Evolutionary conservation across 2,113 vertebrate species (phyloP).

Genomic region (Gnathonemus longibarbis): DNA sequence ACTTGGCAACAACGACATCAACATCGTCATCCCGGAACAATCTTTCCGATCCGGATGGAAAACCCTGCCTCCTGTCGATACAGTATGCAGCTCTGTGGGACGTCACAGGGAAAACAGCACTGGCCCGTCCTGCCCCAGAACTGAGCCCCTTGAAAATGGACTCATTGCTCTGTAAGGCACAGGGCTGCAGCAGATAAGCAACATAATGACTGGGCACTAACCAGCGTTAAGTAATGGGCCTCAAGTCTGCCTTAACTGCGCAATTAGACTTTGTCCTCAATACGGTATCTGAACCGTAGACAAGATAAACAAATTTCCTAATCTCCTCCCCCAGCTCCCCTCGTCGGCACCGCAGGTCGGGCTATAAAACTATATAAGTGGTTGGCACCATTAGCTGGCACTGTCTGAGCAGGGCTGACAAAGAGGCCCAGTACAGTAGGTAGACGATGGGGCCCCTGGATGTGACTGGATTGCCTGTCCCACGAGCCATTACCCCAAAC

Average conservation of each 20-base stretch:
- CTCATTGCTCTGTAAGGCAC: background rate
- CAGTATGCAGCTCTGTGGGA: background rate
- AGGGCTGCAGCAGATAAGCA: background rate
- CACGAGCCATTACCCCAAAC: background rate
- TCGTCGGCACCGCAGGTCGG: background rate
- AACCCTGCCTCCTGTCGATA: background rate
- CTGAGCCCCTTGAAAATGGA: background rate
- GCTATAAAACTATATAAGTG: background rate
- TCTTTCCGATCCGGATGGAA: background rate
- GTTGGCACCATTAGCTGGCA: background rate
- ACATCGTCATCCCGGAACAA: background rate
- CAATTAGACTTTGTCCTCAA: slow-evolving; percentile 4
- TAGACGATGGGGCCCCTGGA: background rate
- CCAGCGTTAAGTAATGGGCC: background rate
- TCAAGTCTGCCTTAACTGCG: background rate
- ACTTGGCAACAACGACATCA: background rate
- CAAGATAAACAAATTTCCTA: slow-evolving; percentile 7
- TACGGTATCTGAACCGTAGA: background rate
- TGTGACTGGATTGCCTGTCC: background rate
- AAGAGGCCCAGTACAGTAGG: background rate
- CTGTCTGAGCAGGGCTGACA: background rate
- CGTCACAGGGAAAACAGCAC: background rate
- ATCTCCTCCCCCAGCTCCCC: background rate
- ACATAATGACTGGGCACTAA: slow-evolving; percentile 5
- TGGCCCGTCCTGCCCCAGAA: background rate